A percentile compares a stretch with the other conserved stretches of the same genome.
These are phyloP conservation scores for Porites lutea DNA, from an alignment of 64 coral and sea anemone species.

Conservation along the genomic window DNA sequence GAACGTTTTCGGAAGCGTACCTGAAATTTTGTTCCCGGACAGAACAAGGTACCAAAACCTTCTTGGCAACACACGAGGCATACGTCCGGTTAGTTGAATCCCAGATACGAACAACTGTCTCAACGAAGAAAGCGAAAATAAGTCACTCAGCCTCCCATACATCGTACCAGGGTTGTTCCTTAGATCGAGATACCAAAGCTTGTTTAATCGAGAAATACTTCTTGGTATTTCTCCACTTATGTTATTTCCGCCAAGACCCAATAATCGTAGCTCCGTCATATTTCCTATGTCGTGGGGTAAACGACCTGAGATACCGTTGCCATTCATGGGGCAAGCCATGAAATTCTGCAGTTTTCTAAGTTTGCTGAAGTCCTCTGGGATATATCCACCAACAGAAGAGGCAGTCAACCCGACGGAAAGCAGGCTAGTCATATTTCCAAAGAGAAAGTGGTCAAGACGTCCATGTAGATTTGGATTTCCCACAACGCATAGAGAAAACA, in stretches of 20 bases:
- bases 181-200: conserved; percentile 34
- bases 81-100: conserved; percentile 18
- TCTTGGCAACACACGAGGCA: conserved; percentile 11
- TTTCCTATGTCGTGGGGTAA: conserved; percentile 46
- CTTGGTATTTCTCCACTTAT: conserved; percentile 39
- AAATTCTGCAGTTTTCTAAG: conserved; percentile 1
- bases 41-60: background rate
- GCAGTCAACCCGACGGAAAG: conserved; percentile 15
- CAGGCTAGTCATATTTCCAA: conserved; percentile 38
- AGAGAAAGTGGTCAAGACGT: conserved; percentile 30
- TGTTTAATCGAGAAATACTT: conserved; percentile 33
- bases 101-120: conserved; percentile 25
- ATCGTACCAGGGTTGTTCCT: conserved; percentile 31
- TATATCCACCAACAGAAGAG: conserved; percentile 17
- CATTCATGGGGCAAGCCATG: conserved; percentile 21
- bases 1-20: background rate
- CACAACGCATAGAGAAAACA: conserved; percentile 25
- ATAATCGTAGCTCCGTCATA: conserved; percentile 7
- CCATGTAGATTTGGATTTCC: conserved; percentile 39
- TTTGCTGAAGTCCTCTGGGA: conserved; percentile 13
- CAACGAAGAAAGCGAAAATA: background rate
- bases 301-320: conserved; percentile 14
- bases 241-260: conserved; percentile 30
- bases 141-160: conserved; percentile 4
- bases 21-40: conserved; percentile 19